Base-by-base conservation (phyloP, 2,888 invertebrate species). In the Odontothrips loti region DNA sequence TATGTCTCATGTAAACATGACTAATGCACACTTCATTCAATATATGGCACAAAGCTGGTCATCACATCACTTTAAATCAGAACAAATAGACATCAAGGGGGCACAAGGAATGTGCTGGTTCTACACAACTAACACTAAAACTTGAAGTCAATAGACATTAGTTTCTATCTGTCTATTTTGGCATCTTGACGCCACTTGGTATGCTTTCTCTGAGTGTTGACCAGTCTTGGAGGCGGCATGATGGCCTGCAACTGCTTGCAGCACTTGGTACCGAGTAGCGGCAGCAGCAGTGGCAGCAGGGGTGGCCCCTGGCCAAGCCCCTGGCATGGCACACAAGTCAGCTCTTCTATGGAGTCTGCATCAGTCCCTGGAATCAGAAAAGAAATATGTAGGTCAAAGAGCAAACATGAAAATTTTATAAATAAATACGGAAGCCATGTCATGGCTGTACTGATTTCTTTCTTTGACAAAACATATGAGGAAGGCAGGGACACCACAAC, bases 101-200 rank as follows among this genome's bases (percentile, higher is more conserved):
- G 12, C 15, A 34, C 47, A 34, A 12, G 15, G 48, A 34, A 79
- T 75, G 20, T 58, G 58, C 17, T 58, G 51, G 20, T 20, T 20
- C 58, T 58, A 79, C 17, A 51, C 11, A 47, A 80, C 29, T 82
- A 63, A 82, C 79, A 80, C 79, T 80, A 81, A 80, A 47, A 63
- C 12, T 82, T 43, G 51, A 78, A 79, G 20, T 80, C 58, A 80
- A 23, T 23, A 23, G 79, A 58, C n/a, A 47, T 58, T 48, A 48
- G 47, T n/a, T 17, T 79, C 81, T 84, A 84, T 83, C 84, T 84
- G 82, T 84, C 84, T 58, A 86, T 86, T 85, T 86, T 86, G 86
- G 85, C 85, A 89, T 90, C 89, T 87, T 90, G 90, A 89, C 93
- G 92, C 93, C 93, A 93, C 91, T 93, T 93, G 90, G 91, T 92